A percentile compares a stretch with the other conserved stretches of the same genome.
phyloP scores from a whole-genome alignment of 2,797 vertebrate species.

The Coreius guichenoti region DNA sequence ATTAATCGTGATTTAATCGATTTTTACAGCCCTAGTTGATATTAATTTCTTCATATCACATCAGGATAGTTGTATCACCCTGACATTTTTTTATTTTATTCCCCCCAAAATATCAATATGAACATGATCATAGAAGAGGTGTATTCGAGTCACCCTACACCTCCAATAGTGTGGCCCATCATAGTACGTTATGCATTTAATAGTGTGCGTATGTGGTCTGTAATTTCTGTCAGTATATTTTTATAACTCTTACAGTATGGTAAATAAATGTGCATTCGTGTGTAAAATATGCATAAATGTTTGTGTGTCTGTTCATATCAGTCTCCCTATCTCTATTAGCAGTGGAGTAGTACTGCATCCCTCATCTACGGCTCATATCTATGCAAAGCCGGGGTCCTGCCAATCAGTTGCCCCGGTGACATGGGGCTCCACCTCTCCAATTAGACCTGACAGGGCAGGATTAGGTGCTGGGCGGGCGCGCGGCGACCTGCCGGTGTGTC shows the following conservation, averaged over 20 bases:
- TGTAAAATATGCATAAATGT: constrained; percentile 57
- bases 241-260: constrained; percentile 36
- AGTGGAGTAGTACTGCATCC: constrained; percentile 71
- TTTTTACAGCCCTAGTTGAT: no score
- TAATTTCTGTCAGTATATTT: constrained; percentile 6
- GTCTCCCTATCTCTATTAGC: constrained; percentile 78
- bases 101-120: not conserved
- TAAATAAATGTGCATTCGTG: constrained; percentile 56
- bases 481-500: constrained; percentile 83
- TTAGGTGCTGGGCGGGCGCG: constrained; percentile 83
- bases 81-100: not conserved
- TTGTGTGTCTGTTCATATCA: constrained; percentile 57
- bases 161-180: constrained; percentile 48
- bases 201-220: constrained; percentile 5
- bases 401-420: constrained; percentile 87
- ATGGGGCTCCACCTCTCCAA: constrained; percentile 86
- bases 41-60: not conserved
- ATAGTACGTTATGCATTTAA: constrained; percentile 13
- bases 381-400: constrained; percentile 88
- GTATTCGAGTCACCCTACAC: constrained; percentile 40
- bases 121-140: not conserved
- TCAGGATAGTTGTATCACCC: not conserved
- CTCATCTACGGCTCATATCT: constrained; percentile 80
- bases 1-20: no score
- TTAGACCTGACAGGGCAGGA: constrained; percentile 88